phyloP scores from a whole-genome alignment of 2,113 vertebrate species.

The Lampris incognitus region DNA sequence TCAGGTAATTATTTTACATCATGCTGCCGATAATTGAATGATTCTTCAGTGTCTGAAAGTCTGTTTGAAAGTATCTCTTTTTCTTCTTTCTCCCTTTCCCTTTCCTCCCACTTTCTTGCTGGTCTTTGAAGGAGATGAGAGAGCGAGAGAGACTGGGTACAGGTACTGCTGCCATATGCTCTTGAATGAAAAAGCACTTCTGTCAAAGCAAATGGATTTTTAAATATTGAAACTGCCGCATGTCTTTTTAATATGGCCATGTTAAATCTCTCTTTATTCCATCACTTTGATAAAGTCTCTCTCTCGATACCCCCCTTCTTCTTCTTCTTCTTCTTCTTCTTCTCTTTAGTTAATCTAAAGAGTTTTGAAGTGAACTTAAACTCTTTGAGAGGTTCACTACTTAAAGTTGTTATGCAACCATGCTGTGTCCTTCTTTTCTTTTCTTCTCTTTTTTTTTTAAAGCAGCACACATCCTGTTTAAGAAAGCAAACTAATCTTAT shows the following conservation, averaged over 20 bases:
- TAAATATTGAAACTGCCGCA: conserved; percentile 81
- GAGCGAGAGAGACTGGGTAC: conserved; percentile 62
- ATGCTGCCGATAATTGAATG: conserved; percentile 98
- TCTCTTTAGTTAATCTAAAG: conserved; percentile 46
- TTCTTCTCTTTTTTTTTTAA: conserved; percentile 59
- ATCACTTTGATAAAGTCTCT: conserved; percentile 80
- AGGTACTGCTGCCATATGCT: conserved; percentile 82
- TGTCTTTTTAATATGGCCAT: conserved; percentile 80
- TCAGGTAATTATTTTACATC: conserved; percentile 98
- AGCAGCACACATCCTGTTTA: conserved; percentile 82
- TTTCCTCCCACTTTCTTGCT: conserved; percentile 33
- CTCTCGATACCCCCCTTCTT: conserved; percentile 33
- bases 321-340: conserved; percentile 24
- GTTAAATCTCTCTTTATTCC: conserved; percentile 81
- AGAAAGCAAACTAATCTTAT: conserved; percentile 83
- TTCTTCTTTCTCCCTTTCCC: conserved; percentile 26
- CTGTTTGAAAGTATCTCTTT: conserved; percentile 78
- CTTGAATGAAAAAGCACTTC: conserved; percentile 79
- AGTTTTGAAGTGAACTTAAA: conserved; percentile 63
- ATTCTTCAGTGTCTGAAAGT: conserved; percentile 89
- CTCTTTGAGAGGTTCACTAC: conserved; percentile 51
- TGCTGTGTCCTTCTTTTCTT: conserved; percentile 14
- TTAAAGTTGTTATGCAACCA: conserved; percentile 72
- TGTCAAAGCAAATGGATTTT: conserved; percentile 82
- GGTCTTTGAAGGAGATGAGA: conserved; percentile 74